These are phyloP conservation scores for Lateolabrax maculatus DNA, from an alignment of 2,797 vertebrate genomes.

Conservation along the genomic window DNA sequence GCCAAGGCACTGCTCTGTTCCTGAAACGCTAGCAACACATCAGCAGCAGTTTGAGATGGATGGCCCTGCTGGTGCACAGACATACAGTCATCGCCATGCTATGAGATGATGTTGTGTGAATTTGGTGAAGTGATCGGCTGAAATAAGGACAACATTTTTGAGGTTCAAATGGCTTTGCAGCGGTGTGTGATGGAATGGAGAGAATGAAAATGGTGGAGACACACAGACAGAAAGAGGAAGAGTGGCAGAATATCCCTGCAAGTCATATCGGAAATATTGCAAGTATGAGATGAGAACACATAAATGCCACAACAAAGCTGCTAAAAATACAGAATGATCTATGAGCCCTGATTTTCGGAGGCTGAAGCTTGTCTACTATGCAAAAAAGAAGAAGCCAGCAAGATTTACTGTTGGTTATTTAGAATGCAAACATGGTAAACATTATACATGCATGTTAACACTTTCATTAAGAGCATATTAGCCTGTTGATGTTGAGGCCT, in stretches of 20 bases:
- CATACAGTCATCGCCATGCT: conserved; percentile 46
- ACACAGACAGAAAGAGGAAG: background rate
- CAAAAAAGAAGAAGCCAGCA: background rate
- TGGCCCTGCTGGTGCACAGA: conserved; percentile 46
- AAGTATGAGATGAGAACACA: background rate
- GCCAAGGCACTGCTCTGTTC: conserved; percentile 5
- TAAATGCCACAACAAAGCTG: background rate
- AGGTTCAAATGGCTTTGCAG: conserved; percentile 20
- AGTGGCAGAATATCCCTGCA: background rate
- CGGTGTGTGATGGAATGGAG: conserved; percentile 20
- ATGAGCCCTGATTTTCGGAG: background rate
- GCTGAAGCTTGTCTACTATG: background rate
- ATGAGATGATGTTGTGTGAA: conserved; percentile 47
- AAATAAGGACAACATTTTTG: conserved; percentile 24
- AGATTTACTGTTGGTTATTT: background rate
- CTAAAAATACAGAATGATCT: background rate
- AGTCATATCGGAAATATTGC: background rate
- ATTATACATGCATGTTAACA: background rate
- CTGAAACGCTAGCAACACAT: conserved; percentile 33
- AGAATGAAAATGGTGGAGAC: conserved; percentile 10
- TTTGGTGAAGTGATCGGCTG: conserved; percentile 11
- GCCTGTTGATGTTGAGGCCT: background rate
- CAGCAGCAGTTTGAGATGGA: conserved; percentile 37
- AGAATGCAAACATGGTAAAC: background rate
- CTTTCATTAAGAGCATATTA: background rate